A percentile compares a stretch with the other conserved stretches of the same genome.
Evolutionary conservation across 2,888 invertebrate species (phyloP).

Genomic region (Cryptophagus acutangulus): DNA sequence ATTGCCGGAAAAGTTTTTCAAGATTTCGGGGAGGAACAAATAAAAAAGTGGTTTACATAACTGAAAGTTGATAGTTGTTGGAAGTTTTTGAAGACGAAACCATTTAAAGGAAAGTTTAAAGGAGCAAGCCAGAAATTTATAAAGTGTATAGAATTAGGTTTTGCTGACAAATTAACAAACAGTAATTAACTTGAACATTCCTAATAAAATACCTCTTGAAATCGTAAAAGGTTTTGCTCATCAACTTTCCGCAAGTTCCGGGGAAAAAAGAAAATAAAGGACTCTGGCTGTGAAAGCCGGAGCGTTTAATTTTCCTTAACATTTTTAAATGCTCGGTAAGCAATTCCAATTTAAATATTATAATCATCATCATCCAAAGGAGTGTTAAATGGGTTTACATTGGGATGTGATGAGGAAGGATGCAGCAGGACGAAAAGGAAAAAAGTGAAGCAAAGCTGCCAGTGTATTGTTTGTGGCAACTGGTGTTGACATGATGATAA

Average conservation of each 20-base stretch:
- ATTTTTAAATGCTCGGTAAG: neutral
- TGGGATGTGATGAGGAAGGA: neutral
- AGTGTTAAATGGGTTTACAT: too few relatives aligned
- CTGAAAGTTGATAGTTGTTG: too few relatives aligned
- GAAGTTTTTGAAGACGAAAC: too few relatives aligned
- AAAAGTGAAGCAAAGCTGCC: slow-evolving; percentile 27
- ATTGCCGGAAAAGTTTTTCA: too few relatives aligned
- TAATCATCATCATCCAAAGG: too few relatives aligned
- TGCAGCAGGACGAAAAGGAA: slow-evolving; percentile 11
- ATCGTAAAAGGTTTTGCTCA: neutral
- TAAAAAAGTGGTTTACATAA: too few relatives aligned
- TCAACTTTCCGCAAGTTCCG: slow-evolving; percentile 3
- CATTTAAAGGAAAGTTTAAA: too few relatives aligned
- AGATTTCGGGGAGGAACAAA: too few relatives aligned
- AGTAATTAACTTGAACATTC: slow-evolving; percentile 5
- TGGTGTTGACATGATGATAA: slow-evolving; percentile 47
- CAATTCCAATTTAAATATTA: neutral
- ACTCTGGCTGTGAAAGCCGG: neutral
- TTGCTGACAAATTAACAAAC: slow-evolving; percentile 9
- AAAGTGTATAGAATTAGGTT: too few relatives aligned
- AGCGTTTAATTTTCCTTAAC: neutral
- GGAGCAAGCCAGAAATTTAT: too few relatives aligned
- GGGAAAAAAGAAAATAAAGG: too few relatives aligned
- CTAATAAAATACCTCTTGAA: neutral
- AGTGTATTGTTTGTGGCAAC: slow-evolving; percentile 43